Base-by-base conservation (phyloP, 2,888 invertebrate genomes). In the Rhagium mordax region DNA sequence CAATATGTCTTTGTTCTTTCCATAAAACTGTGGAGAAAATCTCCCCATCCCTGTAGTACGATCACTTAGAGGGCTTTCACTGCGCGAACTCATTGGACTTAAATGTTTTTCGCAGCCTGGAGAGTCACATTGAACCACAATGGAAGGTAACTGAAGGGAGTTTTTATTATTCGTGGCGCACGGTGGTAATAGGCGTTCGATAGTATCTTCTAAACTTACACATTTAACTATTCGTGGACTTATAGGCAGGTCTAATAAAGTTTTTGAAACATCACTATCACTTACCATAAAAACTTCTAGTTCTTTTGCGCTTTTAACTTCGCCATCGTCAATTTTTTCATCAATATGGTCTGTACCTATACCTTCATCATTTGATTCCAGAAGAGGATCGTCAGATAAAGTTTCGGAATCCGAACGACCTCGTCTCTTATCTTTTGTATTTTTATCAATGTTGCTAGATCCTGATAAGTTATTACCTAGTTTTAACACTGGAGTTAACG, bases 31-130 rank as follows among this genome's bases (percentile, higher is more conserved):
- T 0, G 94, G 92, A 2, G 94, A 93, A 86, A 94, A 93, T 70
- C 92, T 88, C 24, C 91, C 92, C 78, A 93, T 86, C 53, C 92
- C 91, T 15, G 85, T 86, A 60, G 92, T 92, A 81, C 92, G 91
- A 85, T 94, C 94, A 86, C 94, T 94, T 60, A 94, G 87, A 8
- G 94, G 94, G 87, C 94, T 94, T 85, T 94, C 94, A 83, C 94
- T 94, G 78, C 94, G 90, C 15, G 94, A 94, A 86, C 94, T 94
- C 70, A 94, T 93, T 4, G 94, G 94, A 83, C 94, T 94, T 60
- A 93, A 74, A 57, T 79, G 83, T 74, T 85, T 84, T 15, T 84
- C 84, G 59, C 81, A 75, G 33, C 79, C 79, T 5, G 84, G 83
- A 21, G 85, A 81, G 77, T 91, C 91, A 20, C 89, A 86, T 81